Conservation (phyloP, 2,888 invertebrate species). For the Macrosoma leucophasiata region DNA sequence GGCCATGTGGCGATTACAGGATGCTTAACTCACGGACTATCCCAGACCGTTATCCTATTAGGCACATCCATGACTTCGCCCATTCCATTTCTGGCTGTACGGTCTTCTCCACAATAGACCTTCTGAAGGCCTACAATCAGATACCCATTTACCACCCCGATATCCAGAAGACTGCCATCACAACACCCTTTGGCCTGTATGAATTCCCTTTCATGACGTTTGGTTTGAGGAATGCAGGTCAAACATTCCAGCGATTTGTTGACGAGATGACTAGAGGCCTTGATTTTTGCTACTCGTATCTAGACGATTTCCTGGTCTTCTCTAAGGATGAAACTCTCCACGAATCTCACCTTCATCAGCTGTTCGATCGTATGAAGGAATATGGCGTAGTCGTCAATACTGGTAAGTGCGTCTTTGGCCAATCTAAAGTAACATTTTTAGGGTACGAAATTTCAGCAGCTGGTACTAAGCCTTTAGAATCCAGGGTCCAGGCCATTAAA, state of each 20-base stretch:
- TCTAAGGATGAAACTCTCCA: constrained; percentile 21
- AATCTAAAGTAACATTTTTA: constrained; percentile 12
- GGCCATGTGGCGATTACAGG: constrained; percentile 39
- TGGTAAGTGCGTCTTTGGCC: constrained; percentile 1
- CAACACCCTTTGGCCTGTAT: constrained; percentile 33
- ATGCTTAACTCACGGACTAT: constrained; percentile 33
- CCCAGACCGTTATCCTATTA: constrained; percentile 35
- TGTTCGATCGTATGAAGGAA: constrained; percentile 1
- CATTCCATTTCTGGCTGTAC: constrained; percentile 17
- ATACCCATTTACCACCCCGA: constrained; percentile 39
- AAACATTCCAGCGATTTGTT: constrained; percentile 43
- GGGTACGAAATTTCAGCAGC: constrained; percentile 1
- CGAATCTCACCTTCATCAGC: constrained; percentile 18
- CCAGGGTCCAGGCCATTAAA: constrained; percentile 25
- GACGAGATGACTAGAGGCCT: constrained; percentile 22
- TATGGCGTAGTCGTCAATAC: constrained; percentile 2
- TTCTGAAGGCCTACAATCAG: constrained; percentile 39
- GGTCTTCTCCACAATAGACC: constrained; percentile 16
- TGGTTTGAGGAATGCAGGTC: constrained; percentile 44
- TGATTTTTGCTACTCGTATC: constrained; percentile 26
- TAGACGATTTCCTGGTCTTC: constrained; percentile 32
- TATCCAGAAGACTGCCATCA: constrained; percentile 37
- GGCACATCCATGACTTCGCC: constrained; percentile 21
- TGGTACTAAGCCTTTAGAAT: constrained; percentile 22
- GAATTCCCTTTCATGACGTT: constrained; percentile 38